Conservation (phyloP, 2,888 invertebrate species). For the Gymnosoma rotundatum region DNA sequence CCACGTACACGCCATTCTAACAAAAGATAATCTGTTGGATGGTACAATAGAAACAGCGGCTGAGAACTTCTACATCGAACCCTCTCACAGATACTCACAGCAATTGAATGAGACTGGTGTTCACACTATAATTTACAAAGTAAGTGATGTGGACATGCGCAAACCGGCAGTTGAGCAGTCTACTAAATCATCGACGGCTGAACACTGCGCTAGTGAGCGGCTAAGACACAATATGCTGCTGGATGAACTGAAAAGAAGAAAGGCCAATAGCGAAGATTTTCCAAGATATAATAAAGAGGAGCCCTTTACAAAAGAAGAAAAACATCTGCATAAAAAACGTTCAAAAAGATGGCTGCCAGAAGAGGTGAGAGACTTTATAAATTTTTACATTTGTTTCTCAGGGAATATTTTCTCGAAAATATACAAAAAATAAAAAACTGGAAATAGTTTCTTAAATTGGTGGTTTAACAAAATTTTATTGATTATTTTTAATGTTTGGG, state of each 20-base stretch:
- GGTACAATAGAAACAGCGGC: conserved; percentile 91
- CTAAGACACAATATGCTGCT: conserved; percentile 76
- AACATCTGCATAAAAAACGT: conserved; percentile 53
- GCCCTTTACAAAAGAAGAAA: neutral
- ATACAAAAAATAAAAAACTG: too few species aligned
- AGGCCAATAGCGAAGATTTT: conserved; percentile 51
- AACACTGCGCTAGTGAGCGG: conserved; percentile 82
- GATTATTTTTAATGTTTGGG: too few species aligned
- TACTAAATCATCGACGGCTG: conserved; percentile 79
- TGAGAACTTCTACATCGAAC: conserved; percentile 92
- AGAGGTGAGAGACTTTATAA: conserved; percentile 82
- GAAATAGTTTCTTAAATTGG: too few species aligned
- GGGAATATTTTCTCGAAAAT: too few species aligned
- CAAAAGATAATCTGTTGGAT: conserved; percentile 93
- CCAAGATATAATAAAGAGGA: conserved; percentile 16
- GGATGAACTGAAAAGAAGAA: conserved; percentile 75
- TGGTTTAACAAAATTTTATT: too few species aligned
- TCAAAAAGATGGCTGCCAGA: conserved; percentile 87
- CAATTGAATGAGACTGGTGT: conserved; percentile 83
- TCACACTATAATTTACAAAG: conserved; percentile 93
- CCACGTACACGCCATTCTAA: conserved; percentile 92
- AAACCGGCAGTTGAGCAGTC: conserved; percentile 67
- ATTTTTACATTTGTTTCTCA: too few species aligned
- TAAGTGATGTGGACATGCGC: conserved; percentile 87
- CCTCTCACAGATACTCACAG: conserved; percentile 82